Conservation (phyloP, 64 coral and sea anemone genomes). For the Stichodactyla helianthus region DNA sequence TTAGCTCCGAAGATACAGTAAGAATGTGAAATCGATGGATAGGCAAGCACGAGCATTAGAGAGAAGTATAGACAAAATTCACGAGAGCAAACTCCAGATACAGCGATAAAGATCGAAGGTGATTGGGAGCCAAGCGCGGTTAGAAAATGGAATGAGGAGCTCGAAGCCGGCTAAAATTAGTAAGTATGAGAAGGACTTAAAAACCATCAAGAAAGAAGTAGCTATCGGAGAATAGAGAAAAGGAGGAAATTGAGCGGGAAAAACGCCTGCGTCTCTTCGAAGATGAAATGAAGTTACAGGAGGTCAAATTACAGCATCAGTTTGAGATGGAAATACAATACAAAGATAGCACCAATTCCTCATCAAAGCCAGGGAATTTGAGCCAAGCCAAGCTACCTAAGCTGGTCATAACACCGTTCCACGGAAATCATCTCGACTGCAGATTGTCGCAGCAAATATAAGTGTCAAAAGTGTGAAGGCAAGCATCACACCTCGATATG, state of each 20-base stretch:
- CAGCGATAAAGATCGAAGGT: constrained; percentile 37
- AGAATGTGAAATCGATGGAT: constrained; percentile 28
- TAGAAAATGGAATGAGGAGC: constrained; percentile 13
- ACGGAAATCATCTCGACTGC: constrained; percentile 42
- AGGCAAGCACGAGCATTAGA: constrained; percentile 27
- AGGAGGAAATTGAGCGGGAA: constrained; percentile 7
- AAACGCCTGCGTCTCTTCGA: background rate
- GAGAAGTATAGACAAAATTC: constrained; percentile 35
- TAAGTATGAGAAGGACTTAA: constrained; percentile 6
- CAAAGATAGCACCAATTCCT: background rate
- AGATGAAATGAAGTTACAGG: constrained; percentile 35
- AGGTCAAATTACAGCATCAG: constrained; percentile 12
- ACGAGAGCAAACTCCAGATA: constrained; percentile 41
- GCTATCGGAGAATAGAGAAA: background rate
- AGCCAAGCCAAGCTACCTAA: constrained; percentile 33
- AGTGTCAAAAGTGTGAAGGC: too few species aligned
- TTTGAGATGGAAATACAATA: constrained; percentile 10
- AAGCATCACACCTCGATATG: too few species aligned
- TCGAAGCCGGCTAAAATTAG: constrained; percentile 28
- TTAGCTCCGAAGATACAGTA: too few species aligned
- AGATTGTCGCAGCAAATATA: too few species aligned
- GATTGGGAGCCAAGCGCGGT: constrained; percentile 10
- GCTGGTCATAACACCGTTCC: constrained; percentile 43
- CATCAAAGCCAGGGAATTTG: background rate
- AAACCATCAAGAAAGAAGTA: constrained; percentile 16